Base-by-base conservation (phyloP, 2,888 invertebrate genomes). In the Lepidocyrtoides sp. region DNA sequence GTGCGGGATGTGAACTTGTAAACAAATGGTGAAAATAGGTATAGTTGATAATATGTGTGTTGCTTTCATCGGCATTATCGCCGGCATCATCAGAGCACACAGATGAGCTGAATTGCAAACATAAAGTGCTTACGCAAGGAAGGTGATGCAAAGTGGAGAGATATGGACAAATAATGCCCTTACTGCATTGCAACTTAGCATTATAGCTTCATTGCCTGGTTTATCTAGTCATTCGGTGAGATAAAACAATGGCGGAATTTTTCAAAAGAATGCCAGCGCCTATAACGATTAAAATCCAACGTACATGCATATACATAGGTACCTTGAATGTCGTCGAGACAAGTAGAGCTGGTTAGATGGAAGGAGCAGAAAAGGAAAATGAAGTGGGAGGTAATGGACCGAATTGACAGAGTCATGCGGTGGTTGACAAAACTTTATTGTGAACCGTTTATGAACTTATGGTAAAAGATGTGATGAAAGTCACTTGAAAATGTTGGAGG, bases 21-120 rank as follows among this genome's bases (percentile, higher is more conserved):
- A 87, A 87, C 87, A 87, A 63, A 32, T 87, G 87, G 63, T 60
- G 77, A 69, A 85, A 57, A 85, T 54, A 36, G 36, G 81, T 17
- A 66, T 36, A 72, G 75, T 69, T 77, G 69, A 81, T 88, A 88
- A 88, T n/a, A n/a, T 88, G 88, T 81, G 79, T 81, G 81, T 81
- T 81, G 36, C 81, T 81, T 81, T 83, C 66, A 51, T 26, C 77
- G 26, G 26, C 77, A 51, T 51, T 51, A 77, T 77, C 69, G 12
- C 69, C 41, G 20, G 26, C 83, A 83, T 83, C 81, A 57, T 81
- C 63, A 66, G 26, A n/a, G 63, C 7, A 36, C 17, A 44, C 20
- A 66, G 66, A 66, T 66, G 63, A 83, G 41, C 83, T 48, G 63
- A 66, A 66, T 66, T 66, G 63, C 44, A 83, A 83, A 44, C 48